A percentile compares a stretch with the other conserved stretches of the same genome.
phyloP scores from a whole-genome alignment of 2,113 vertebrate species.

The Coryphaenoides rupestris region DNA sequence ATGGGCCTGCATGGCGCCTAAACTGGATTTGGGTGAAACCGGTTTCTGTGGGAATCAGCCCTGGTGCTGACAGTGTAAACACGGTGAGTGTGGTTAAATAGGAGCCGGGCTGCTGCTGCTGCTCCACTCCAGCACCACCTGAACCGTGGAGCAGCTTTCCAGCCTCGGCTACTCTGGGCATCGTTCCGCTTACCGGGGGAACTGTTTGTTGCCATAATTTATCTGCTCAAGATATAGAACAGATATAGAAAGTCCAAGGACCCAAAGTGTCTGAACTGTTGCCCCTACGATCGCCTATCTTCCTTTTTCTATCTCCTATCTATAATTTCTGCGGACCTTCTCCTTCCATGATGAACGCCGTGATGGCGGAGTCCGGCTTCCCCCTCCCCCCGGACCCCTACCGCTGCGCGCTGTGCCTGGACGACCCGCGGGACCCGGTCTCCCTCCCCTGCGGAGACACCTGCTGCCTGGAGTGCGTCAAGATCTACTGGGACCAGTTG shows the following conservation, averaged over 20 bases:
- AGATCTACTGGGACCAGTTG: conserved; percentile 77
- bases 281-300: not conserved
- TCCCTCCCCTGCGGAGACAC: conserved; percentile 75
- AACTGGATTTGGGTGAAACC: not conserved
- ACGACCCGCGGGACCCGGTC: conserved; percentile 61
- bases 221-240: not conserved
- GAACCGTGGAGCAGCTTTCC: not conserved
- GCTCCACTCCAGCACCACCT: not conserved
- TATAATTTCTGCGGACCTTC: not conserved
- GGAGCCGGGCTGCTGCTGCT: not conserved
- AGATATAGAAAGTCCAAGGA: not conserved
- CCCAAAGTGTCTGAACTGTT: not conserved
- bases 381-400: conserved; percentile 52
- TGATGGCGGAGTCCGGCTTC: conserved; percentile 50
- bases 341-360: not conserved
- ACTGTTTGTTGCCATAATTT: no score
- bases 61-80: not conserved
- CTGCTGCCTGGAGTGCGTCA: conserved; percentile 76
- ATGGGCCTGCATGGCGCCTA: not conserved
- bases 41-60: not conserved
- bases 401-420: conserved; percentile 63
- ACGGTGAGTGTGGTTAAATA: not conserved
- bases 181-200: no score
- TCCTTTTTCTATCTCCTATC: no score
- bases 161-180: no score